These are phyloP conservation scores for Aythya baeri DNA, from an alignment of 2,113 vertebrate genomes.

Conservation along the genomic window DNA sequence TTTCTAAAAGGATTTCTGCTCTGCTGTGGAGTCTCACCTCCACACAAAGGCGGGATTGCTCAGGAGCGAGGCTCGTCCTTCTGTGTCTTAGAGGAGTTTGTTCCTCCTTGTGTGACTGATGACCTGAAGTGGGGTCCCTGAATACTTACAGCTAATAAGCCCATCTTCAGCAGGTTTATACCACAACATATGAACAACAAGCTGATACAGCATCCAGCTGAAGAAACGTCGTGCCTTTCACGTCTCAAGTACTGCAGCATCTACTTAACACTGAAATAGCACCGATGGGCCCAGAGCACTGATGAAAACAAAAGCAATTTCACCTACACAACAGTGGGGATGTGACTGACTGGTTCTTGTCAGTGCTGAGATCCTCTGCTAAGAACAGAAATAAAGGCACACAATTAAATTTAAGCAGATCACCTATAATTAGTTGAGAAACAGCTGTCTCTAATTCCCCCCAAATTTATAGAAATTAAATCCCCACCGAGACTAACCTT, in stretches of 20 bases:
- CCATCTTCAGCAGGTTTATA: neutral
- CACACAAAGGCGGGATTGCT: neutral
- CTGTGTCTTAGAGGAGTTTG: neutral
- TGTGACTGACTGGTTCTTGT: neutral
- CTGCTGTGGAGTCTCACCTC: neutral
- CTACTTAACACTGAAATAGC: neutral
- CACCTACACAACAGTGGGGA: neutral
- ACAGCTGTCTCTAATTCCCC: neutral
- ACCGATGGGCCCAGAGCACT: neutral
- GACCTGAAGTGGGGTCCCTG: neutral
- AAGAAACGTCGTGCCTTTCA: neutral
- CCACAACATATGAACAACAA: neutral
- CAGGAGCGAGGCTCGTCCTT: rapidly evolving
- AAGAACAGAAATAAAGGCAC: neutral
- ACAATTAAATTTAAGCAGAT: neutral
- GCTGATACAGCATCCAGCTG: neutral
- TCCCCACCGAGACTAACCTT: neutral
- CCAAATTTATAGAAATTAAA: neutral
- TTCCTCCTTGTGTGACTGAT: neutral
- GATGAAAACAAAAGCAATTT: neutral
- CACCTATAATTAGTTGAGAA: neutral
- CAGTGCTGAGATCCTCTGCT: neutral
- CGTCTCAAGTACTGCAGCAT: neutral
- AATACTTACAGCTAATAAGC: neutral
- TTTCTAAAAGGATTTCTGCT: neutral